phyloP scores from a whole-genome alignment of 2,113 vertebrate species.

The Leucoraja erinaceus region DNA sequence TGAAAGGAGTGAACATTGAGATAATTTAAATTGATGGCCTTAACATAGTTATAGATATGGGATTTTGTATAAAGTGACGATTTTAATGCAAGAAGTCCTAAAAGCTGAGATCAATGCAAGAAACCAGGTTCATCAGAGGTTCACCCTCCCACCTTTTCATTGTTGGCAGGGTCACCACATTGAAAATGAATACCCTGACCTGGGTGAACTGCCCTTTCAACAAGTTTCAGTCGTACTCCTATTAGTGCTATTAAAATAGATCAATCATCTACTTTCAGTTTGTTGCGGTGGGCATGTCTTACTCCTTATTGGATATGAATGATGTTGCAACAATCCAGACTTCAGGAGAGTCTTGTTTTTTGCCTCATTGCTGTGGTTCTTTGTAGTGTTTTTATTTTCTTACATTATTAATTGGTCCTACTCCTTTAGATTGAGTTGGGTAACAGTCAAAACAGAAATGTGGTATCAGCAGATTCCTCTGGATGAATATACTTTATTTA shows the following conservation, averaged over 20 bases:
- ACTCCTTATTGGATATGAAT: slow-evolving; percentile 17
- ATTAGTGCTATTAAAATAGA: slow-evolving; percentile 12
- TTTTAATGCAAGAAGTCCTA: neutral
- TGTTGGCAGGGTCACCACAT: slow-evolving; percentile 28
- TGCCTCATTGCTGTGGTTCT: slow-evolving; percentile 1
- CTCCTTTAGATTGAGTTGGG: slow-evolving; percentile 1
- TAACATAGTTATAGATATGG: neutral
- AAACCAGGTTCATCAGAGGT: slow-evolving; percentile 12
- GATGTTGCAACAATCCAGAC: slow-evolving; percentile 7
- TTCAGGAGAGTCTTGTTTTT: neutral
- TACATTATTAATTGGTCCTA: neutral
- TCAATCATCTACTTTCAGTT: slow-evolving; percentile 23
- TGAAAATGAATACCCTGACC: slow-evolving; percentile 34
- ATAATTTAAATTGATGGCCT: neutral
- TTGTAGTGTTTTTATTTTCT: neutral
- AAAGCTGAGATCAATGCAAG: neutral
- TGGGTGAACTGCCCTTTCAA: slow-evolving; percentile 31
- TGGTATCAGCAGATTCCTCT: neutral
- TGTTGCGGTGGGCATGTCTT: neutral
- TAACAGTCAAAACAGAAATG: neutral
- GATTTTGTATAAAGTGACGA: neutral
- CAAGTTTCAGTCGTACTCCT: slow-evolving; percentile 16
- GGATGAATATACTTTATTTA: neutral
- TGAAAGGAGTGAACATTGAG: neutral
- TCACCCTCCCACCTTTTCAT: slow-evolving; percentile 18